These are phyloP conservation scores for Elephas maximus DNA, from an alignment of 2,113 vertebrate species.

Conservation along the genomic window DNA sequence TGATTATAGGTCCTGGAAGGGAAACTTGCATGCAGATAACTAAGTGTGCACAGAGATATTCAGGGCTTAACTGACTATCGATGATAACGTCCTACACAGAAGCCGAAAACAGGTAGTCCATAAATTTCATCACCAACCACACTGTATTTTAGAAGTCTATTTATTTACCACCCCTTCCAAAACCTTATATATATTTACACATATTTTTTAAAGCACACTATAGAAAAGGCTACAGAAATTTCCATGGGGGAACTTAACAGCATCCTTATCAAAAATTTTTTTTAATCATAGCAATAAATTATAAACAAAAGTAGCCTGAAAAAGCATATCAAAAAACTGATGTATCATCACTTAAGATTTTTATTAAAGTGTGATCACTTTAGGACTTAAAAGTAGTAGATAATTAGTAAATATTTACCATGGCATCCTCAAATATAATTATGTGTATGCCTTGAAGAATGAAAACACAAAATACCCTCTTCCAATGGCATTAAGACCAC, in stretches of 20 bases:
- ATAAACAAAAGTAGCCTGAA: constrained; percentile 31
- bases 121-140: background rate
- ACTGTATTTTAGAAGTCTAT: constrained; percentile 42
- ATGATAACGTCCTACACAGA: background rate
- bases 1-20: background rate
- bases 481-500: background rate
- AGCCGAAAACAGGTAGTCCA: background rate
- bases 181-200: background rate
- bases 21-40: background rate
- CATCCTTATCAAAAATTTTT: background rate
- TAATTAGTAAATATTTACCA: constrained; percentile 23
- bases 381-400: constrained; percentile 7
- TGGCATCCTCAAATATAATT: constrained; percentile 2
- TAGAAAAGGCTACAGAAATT: constrained; percentile 14
- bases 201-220: constrained; percentile 4
- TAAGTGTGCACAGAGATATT: background rate
- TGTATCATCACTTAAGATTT: background rate
- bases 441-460: constrained; percentile 15
- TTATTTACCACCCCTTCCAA: background rate
- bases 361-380: constrained; percentile 35
- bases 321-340: background rate
- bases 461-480: constrained; percentile 52
- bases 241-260: background rate
- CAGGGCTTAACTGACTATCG: background rate
- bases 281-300: background rate